Evolutionary conservation across 2,113 vertebrate genomes (phyloP).

Genomic region (Noctilio leporinus): DNA sequence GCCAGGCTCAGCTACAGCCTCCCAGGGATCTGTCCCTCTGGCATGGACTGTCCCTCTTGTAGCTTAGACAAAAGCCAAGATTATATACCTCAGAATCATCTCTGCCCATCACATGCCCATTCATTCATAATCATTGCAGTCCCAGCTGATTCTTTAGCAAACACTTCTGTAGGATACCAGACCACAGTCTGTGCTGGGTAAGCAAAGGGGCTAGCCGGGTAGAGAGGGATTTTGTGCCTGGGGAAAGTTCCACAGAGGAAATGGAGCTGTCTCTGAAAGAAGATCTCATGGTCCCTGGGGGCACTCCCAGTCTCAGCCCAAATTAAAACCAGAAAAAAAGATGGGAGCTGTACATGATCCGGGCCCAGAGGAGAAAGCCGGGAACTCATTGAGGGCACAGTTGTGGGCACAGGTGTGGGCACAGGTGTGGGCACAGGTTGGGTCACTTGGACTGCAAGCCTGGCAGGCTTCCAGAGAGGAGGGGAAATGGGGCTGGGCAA

Average conservation of each 20-base stretch:
- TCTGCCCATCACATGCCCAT: neutral
- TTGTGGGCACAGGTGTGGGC: neutral
- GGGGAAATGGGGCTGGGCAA: accelerated
- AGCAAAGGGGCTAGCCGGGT: neutral
- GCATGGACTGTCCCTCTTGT: neutral
- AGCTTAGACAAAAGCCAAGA: neutral
- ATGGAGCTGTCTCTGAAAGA: neutral
- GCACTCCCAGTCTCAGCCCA: neutral
- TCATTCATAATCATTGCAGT: too few species aligned
- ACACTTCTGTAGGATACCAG: neutral
- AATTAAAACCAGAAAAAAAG: neutral
- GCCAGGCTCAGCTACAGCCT: neutral
- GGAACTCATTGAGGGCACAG: neutral
- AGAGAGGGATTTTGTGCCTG: neutral
- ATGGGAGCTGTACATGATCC: neutral
- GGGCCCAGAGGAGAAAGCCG: neutral
- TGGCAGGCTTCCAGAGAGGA: neutral
- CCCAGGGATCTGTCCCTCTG: neutral
- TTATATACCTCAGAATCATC: neutral
- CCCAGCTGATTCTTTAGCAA: neutral
- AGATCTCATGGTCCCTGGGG: neutral
- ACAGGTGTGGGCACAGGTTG: accelerated
- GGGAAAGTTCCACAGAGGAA: neutral
- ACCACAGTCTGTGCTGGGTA: neutral
- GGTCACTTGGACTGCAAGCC: accelerated